phyloP scores from a whole-genome alignment of 1,140 invertebrate species.

The Achroia grisella region DNA sequence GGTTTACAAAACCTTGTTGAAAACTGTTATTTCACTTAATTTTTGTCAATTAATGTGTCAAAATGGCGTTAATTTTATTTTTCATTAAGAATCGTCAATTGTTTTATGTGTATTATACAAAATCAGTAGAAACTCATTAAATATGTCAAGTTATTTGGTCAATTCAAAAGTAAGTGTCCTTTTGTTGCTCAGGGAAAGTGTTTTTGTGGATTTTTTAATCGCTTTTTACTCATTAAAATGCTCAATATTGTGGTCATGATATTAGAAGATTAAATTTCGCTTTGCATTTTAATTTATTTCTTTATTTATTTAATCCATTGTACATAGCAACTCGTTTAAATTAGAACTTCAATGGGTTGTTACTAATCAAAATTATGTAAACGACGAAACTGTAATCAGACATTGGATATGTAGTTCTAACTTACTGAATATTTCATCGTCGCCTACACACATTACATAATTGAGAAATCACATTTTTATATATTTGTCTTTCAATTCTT shows the following conservation, averaged over 20 bases:
- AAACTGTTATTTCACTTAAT: conserved; percentile 55
- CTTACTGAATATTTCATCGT: no score
- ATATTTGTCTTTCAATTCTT: conserved; percentile 12
- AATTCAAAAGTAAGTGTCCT: conserved; percentile 52
- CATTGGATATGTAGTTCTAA: no score
- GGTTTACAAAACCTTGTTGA: conserved; percentile 54
- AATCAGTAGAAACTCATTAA: conserved; percentile 21
- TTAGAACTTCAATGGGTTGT: not conserved
- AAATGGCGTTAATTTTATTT: conserved; percentile 34
- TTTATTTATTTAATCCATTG: conserved; percentile 32
- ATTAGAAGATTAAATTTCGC: conserved; percentile 54
- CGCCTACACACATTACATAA: no score
- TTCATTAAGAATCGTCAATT: conserved; percentile 54
- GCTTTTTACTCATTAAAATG: conserved; percentile 66
- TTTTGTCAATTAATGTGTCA: conserved; percentile 67
- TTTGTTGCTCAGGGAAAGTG: conserved; percentile 53
- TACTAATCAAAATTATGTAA: no score
- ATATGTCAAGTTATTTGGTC: conserved; percentile 48
- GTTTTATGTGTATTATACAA: conserved; percentile 40
- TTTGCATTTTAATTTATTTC: conserved; percentile 49
- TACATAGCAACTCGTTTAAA: not conserved
- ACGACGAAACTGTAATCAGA: no score
- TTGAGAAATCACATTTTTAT: not conserved
- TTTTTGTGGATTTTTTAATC: conserved; percentile 34
- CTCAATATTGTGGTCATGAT: conserved; percentile 66